Conservation (phyloP, 2,113 vertebrate genomes). For the Myotis brandtii region DNA sequence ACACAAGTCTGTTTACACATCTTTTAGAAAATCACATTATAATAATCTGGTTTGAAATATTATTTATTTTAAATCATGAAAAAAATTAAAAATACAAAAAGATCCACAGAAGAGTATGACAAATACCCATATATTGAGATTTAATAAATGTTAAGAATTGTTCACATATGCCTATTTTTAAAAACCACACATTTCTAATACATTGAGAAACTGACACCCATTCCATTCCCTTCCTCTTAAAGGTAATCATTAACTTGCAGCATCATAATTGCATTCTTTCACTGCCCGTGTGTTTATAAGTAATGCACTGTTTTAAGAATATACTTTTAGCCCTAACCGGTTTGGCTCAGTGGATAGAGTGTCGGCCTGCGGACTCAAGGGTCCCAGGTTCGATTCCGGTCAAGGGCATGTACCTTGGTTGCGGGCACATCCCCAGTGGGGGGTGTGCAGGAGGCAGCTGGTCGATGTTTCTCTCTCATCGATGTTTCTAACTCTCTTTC, state of each 20-base stretch:
- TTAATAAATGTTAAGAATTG: neutral
- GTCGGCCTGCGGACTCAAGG: too few relatives aligned
- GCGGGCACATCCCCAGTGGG: too few relatives aligned
- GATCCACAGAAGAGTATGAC: neutral
- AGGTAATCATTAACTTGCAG: neutral
- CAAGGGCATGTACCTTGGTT: too few relatives aligned
- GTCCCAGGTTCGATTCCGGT: too few relatives aligned
- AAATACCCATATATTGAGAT: neutral
- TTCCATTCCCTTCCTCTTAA: neutral
- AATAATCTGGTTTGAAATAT: neutral
- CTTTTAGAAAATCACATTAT: neutral
- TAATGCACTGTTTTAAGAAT: neutral
- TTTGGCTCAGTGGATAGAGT: too few relatives aligned
- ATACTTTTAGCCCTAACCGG: neutral
- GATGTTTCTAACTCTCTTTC: too few relatives aligned
- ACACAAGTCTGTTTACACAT: neutral
- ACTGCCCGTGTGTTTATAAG: neutral
- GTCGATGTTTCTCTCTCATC: too few relatives aligned
- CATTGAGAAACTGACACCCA: neutral
- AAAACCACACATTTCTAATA: neutral
- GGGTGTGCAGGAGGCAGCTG: too few relatives aligned
- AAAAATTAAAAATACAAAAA: neutral
- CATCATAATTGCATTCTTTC: neutral
- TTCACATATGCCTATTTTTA: neutral
- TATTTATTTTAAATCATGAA: neutral